Percentiles rank a stretch among this genome's conserved stretches.
phyloP scores from a whole-genome alignment of 2,113 vertebrate genomes.

The Caracal caracal region DNA sequence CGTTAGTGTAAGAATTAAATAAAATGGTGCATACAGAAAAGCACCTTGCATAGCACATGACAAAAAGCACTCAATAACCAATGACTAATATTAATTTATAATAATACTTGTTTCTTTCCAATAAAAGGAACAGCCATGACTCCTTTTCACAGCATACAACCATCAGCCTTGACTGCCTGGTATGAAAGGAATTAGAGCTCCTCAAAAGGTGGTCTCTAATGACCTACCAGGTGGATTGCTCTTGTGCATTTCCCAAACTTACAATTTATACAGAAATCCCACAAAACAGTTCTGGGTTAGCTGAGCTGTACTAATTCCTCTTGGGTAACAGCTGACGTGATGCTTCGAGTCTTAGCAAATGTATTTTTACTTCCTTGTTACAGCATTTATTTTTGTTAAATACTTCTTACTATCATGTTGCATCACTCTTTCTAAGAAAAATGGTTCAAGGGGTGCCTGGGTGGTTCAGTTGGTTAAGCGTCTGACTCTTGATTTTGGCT shows the following conservation, averaged over 20 bases:
- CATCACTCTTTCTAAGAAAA: background rate
- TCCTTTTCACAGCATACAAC: background rate
- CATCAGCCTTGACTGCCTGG: background rate
- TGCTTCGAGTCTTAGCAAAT: background rate
- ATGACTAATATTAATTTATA: constrained; percentile 10
- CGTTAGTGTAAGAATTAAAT: background rate
- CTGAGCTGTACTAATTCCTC: background rate
- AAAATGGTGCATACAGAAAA: background rate
- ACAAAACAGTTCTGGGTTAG: background rate
- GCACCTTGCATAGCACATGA: background rate
- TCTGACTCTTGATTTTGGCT: too few species aligned
- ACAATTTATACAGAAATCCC: background rate
- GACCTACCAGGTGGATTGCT: background rate
- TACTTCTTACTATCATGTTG: background rate
- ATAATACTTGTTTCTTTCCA: background rate
- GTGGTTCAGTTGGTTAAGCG: too few species aligned
- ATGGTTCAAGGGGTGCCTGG: background rate
- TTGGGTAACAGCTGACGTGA: background rate
- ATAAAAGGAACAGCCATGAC: background rate
- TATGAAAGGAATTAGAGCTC: constrained; percentile 8
- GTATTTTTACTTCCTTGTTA: constrained; percentile 12
- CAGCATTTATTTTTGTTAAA: background rate
- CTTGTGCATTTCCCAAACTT: background rate
- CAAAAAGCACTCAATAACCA: background rate
- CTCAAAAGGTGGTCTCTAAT: background rate